Percentiles rank a stretch among this genome's conserved stretches.
Evolutionary conservation across 2,888 invertebrate genomes (phyloP).

Genomic region (Chymomyza caudatula): DNA sequence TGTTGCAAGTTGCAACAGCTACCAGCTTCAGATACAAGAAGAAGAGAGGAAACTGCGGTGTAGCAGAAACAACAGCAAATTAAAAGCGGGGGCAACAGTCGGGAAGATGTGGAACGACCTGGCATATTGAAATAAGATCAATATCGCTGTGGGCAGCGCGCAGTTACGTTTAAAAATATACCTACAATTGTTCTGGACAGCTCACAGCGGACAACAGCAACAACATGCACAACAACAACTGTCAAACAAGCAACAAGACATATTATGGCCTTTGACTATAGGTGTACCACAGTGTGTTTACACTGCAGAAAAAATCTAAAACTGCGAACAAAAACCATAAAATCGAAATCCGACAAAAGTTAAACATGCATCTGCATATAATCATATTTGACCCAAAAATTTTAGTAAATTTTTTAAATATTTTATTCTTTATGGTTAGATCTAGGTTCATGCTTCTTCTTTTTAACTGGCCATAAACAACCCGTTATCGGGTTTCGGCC

Average conservation of each 20-base stretch:
- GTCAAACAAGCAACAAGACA: conserved; percentile 60
- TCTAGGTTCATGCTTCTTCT: no score
- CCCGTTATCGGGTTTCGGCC: no score
- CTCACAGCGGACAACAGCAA: not conserved
- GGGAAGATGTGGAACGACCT: conserved; percentile 23
- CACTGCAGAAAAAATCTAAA: not conserved
- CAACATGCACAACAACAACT: conserved; percentile 38
- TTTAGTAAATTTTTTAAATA: no score
- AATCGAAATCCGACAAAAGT: no score
- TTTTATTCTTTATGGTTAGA: no score
- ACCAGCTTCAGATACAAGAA: not conserved
- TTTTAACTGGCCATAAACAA: no score
- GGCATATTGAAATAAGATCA: conserved; percentile 70
- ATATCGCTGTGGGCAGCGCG: conserved; percentile 65
- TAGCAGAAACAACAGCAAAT: not conserved
- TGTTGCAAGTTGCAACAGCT: not conserved
- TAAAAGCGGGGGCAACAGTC: conserved; percentile 7
- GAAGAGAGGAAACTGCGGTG: not conserved
- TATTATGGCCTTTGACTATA: conserved; percentile 60
- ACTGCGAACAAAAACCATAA: no score
- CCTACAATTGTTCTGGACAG: conserved; percentile 61
- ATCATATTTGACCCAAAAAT: no score
- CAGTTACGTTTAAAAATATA: conserved; percentile 68
- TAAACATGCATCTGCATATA: no score
- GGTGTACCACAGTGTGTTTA: not conserved